Base-by-base conservation (phyloP, 2,888 invertebrate genomes). In the Cordilura impudica region DNA sequence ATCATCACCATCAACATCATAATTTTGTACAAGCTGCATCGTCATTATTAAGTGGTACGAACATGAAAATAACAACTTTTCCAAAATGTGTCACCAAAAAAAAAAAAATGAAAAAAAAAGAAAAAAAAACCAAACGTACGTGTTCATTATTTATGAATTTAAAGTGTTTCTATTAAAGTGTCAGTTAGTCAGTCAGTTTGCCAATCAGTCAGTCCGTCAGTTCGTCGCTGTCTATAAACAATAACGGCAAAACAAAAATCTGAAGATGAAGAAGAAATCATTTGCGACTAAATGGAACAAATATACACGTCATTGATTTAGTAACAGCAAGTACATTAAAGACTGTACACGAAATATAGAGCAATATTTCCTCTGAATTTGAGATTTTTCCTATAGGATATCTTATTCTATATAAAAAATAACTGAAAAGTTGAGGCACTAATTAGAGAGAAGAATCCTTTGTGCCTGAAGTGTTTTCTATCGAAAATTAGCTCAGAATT, bases 61-160 rank as follows among this genome's bases (percentile, higher is more conserved):
- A 60, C 49, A 73, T 58, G 49, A 60, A 60, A 14, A 56, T 39
- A 47, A 56, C 35, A 49, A 60, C 58, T 74, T 74, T 67, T 74
- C 61, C 67, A 67, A 67, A 74, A 74, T 61, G 74, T 74, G 67
- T 74, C 74, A 67, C 45, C 67, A 26, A 26, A 23, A 26, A 19
- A 23, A 61, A 70, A 49, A 45, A 51, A 53, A 12, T 21, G 4
- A 47, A 58, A 18, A 54, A 45, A 61, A 63, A 19, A 16, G 6
- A 60, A 49, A 53, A 21, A 29, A 58, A 23, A 26, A 58, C 16
- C 45, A 21, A 19, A 31, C 39, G 19, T 16, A 16, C 26, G 26
- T 58, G 19, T 74, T 58, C 31, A 53, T 60, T 66, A 74, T 66
- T 65, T 39, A 49, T 43, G 51, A 12, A 31, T 60, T 74, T 66